Evolutionary conservation across 2,797 vertebrate genomes (phyloP), one percentile per base, ranked within the genome.

Genomic region (Chiroxiphia lanceolata): DNA sequence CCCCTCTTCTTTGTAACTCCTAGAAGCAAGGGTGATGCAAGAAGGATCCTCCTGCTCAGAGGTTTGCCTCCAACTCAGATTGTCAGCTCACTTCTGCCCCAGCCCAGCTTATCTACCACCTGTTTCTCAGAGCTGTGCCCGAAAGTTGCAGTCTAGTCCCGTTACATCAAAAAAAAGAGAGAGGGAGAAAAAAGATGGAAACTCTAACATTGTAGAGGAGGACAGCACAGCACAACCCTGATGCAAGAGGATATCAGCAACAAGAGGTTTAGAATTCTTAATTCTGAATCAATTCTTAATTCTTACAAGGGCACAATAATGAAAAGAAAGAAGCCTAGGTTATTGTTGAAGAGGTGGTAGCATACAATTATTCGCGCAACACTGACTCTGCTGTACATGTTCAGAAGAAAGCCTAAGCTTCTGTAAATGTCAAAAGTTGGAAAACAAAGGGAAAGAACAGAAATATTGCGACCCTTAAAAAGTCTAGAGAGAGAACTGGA

Each of bases 21-120:
- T 82, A 80, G 38, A 80, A 82, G 65, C 36, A 79, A 72, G 85
- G 18, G 59, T 94, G 94, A 96, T 88, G 91, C 89, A 94, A 94
- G 94, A 68, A 93, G 74, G 74, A 84, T 88, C 38, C 54, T 67
- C 45, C 50, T 69, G 45, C 82, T 83, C 22, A 6, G 70, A 56
- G 23, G 11, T 67, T 33, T 77, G 48, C 27, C 71, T 79, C 51
- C 3, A 4, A 21, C n/a, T 44, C 68, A 33, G 34, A 50, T n/a
- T 0, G 1, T 20, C 53, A 56, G 40, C 60, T 94, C 60, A 1
- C 59, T 76, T 34, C 59, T 72, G 51, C 42, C 36, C 64, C 36
- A 83, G 29, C 25, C n/a, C 56, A 63, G 48, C 7, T 78, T 36
- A n/a, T 13, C 19, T 5, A 15, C 34, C 45, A 40, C 14, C 59